These are phyloP conservation scores for Oreochromis grahami DNA, from an alignment of 2,797 vertebrate species.

Conservation along the genomic window DNA sequence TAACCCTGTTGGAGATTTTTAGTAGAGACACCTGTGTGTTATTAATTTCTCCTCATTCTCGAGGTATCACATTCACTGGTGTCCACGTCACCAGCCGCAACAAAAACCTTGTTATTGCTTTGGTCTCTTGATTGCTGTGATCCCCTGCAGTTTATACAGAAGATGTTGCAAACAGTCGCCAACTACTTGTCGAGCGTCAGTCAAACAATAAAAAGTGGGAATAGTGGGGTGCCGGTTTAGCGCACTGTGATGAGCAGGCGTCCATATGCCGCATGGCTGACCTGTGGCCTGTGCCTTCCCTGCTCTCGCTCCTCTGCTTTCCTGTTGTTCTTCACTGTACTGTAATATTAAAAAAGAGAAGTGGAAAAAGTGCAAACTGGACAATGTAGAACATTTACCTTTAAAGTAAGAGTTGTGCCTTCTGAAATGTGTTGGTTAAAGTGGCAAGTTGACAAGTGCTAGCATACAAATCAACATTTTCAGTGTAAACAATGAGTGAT, in stretches of 20 bases:
- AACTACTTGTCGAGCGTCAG: not conserved
- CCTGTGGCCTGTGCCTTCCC: not conserved
- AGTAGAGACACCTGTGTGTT: too few species aligned
- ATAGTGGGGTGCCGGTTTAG: not conserved
- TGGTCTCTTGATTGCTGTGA: not conserved
- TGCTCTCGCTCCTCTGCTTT: not conserved
- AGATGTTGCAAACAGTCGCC: not conserved
- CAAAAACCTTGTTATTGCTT: not conserved
- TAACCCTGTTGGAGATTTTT: too few species aligned
- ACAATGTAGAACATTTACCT: not conserved
- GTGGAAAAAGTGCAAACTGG: not conserved
- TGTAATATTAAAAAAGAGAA: not conserved
- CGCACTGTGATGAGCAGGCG: not conserved
- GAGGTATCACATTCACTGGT: not conserved
- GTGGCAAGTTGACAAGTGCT: not conserved
- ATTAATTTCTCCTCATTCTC: too few species aligned
- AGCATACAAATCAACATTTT: not conserved
- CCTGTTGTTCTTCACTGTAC: not conserved
- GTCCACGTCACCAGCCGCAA: not conserved
- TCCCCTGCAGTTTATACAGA: not conserved
- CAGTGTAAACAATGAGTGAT: not conserved
- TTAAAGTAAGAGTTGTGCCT: not conserved
- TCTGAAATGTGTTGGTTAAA: not conserved
- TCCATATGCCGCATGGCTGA: not conserved
- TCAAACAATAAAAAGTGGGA: not conserved